Evolutionary conservation across 2,113 vertebrate genomes (phyloP), one percentile per base, ranked within the genome.

Genomic region (Ceyx cyanopectus): DNA sequence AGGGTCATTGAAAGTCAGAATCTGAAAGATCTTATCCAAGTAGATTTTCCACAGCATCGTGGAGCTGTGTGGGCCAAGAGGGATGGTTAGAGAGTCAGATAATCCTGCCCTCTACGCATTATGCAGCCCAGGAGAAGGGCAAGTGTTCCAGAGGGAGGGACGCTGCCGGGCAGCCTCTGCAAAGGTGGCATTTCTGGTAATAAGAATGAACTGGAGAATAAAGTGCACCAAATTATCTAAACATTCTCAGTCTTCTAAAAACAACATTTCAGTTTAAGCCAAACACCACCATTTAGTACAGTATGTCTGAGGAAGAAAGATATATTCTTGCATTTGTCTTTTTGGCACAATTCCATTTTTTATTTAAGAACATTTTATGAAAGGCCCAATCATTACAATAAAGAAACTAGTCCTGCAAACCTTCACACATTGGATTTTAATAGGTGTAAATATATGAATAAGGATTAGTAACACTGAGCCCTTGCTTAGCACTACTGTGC

Each of bases 121-220:
- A 95, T 94, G 84, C 92, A 94, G 95, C 85, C 87, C 67, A 81
- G 68, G 79, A 96, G 94, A 95, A 95, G 91, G 94, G 89, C 95
- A 95, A 93, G 84, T 3, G 12, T 85, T 96, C 81, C 84, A 72
- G 85, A 1, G 67, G 95, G 92, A 96, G 85, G 89, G 79, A 94
- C 48, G 21, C 26, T 5, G 61, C 43, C 79, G 67, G 89, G 48
- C 91, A 82, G 81, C 65, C 87, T 96, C 87, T 80, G 89, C 19
- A 6, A 79, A 91, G 87, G 81, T 92, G 76, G 68, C 62, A 57
- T 85, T 92, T 74, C 87, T 85, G 65, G 45, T 65, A 85, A 77
- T 87, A 67, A 74, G 72, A 74, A 84, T 30, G 82, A 92, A 81
- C 29, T 0, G 2, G 56, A 81, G 72, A 81, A 93, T 77, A 27